Evolutionary conservation across 2,888 invertebrate species (phyloP).

Genomic region (Cinara cedri): DNA sequence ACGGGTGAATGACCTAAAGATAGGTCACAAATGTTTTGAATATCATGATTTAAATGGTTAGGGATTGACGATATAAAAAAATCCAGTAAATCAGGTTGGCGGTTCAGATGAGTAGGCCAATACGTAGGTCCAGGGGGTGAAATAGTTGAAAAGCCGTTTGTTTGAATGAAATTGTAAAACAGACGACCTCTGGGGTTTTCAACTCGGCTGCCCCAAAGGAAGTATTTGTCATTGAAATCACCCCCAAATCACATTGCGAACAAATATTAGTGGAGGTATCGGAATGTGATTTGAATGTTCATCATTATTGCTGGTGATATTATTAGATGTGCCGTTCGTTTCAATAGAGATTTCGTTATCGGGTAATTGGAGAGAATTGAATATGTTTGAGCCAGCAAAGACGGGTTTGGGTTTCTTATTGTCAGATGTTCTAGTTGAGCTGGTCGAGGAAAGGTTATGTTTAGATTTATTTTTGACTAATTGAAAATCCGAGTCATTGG

Average conservation of each 20-base stretch:
- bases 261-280: neutral
- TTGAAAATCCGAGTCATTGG: neutral
- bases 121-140: neutral
- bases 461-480: slow-evolving; percentile 6
- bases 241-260: neutral
- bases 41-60: no score
- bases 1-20: neutral
- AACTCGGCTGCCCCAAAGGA: neutral
- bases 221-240: neutral
- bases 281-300: neutral
- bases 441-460: slow-evolving; percentile 4
- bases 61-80: neutral
- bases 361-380: neutral
- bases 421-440: neutral
- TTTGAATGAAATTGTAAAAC: neutral
- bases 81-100: neutral
- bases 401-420: neutral
- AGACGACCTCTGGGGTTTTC: neutral
- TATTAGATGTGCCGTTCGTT: neutral
- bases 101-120: neutral
- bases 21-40: neutral
- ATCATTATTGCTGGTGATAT: neutral
- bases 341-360: neutral
- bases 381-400: neutral
- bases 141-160: neutral